Conservation (phyloP, 2,888 invertebrate species). For the Drosophila quasianomalipes region DNA sequence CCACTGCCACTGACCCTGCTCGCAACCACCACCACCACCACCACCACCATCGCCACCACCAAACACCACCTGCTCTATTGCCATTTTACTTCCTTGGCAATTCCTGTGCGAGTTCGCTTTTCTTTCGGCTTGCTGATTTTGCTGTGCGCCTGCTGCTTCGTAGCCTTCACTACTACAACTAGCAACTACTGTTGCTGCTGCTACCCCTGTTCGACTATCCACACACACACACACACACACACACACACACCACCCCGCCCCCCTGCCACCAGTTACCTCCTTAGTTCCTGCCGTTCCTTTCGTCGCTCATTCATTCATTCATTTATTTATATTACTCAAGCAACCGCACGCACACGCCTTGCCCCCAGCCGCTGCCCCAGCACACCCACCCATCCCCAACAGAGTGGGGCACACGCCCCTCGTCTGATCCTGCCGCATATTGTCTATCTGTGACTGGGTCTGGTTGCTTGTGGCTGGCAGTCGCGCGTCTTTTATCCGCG, state of each 20-base stretch:
- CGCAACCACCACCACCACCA: neutral
- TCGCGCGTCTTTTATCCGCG: conserved; percentile 53
- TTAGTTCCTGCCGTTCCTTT: conserved; percentile 17
- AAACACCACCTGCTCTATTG: conserved; percentile 43
- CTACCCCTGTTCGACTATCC: neutral
- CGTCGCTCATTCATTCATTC: conserved; percentile 71
- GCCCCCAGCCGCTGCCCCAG: conserved; percentile 3
- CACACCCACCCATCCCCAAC: neutral
- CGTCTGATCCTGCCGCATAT: conserved; percentile 29
- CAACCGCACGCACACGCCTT: conserved; percentile 68
- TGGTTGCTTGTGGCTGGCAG: conserved; percentile 10
- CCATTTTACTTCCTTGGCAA: conserved; percentile 37
- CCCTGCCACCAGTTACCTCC: neutral
- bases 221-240: neutral
- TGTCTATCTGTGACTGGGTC: conserved; percentile 10
- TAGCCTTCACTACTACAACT: conserved; percentile 71
- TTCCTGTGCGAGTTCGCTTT: conserved; percentile 25
- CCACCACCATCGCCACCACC: neutral
- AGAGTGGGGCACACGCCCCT: neutral
- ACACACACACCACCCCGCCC: neutral
- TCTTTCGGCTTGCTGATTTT: conserved; percentile 29
- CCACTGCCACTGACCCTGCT: neutral
- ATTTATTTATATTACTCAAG: conserved; percentile 75
- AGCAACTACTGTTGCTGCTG: conserved; percentile 39
- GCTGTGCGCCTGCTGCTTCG: conserved; percentile 62